Evolutionary conservation across 2,888 invertebrate genomes (phyloP), one percentile per base, ranked within the genome.

Genomic region (Pterostichus niger): DNA sequence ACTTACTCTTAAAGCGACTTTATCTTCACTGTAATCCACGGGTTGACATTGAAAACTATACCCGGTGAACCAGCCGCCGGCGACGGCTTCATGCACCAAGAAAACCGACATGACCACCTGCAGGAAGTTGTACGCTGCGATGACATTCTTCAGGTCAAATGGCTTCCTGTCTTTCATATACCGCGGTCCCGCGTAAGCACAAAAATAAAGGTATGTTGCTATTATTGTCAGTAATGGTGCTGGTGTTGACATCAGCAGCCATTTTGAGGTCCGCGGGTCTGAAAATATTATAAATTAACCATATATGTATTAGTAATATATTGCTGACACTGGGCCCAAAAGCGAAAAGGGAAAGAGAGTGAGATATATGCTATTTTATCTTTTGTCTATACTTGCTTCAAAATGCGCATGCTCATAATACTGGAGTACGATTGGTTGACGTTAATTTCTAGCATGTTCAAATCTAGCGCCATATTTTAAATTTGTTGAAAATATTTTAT

Each of bases 111-210:
- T 52, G 6, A 75, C 9, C 11, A 75, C 52, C 13, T 40, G 44
- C 3, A 40, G 6, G n/a, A 96, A 94, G 89, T 98, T 98, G 90
- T 98, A 98, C 7, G 95, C 89, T 71, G 97, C 91, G 87, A 98
- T 91, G 0, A 95, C 92, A 86, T 93, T 94, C 87, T 96, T 94
- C 46, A 98, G 89, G 86, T 96, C 93, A 88, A 94, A 95, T 0
- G 98, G 96, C 88, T 96, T 95, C 86, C 96, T 92, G 88, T 96
- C 94, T 85, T 94, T 93, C 98, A 98, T 98, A 86, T 95, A 94
- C 84, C 92, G 91, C 0, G 98, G 98, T 0, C 98, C 97, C 92
- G 95, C 94, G 85, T 92, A 93, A n/a, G 93, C 87, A 11, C 95
- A 93, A 88, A 95, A 95, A 88, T 94, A 94, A 64, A 95, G 89